Evolutionary conservation across 2,888 invertebrate species (phyloP).

Genomic region (Synergus japonicus): DNA sequence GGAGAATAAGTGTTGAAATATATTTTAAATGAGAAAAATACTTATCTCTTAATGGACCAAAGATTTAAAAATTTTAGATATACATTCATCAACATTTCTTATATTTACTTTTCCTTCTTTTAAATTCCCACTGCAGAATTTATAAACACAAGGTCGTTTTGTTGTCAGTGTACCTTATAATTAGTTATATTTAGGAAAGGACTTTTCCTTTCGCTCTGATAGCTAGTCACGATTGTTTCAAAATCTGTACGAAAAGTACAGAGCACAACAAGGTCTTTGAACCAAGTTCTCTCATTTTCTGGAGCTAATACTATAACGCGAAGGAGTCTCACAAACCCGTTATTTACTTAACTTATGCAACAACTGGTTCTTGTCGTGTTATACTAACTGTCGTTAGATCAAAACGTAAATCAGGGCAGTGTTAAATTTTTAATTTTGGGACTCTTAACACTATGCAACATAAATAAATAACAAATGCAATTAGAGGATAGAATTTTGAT

Average conservation of each 20-base stretch:
- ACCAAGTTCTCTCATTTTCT: slow-evolving; percentile 29
- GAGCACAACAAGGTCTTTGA: slow-evolving; percentile 29
- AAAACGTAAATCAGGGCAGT: not conserved
- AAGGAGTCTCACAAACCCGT: slow-evolving; percentile 14
- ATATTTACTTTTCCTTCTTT: not conserved
- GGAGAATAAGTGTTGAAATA: not conserved
- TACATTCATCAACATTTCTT: not conserved
- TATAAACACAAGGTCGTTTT: slow-evolving; percentile 13
- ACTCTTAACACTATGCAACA: no score
- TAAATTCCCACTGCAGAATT: not conserved
- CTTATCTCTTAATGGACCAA: no score
- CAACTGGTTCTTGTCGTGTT: slow-evolving; percentile 12
- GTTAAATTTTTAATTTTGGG: no score
- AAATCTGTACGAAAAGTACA: slow-evolving; percentile 9
- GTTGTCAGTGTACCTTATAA: not conserved
- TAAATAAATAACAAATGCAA: no score
- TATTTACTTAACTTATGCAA: slow-evolving; percentile 31
- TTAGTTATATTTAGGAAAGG: slow-evolving; percentile 5
- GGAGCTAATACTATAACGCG: slow-evolving; percentile 21
- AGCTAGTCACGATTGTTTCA: slow-evolving; percentile 11
- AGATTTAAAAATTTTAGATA: no score
- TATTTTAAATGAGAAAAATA: not conserved
- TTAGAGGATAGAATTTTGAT: no score
- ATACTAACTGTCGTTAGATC: slow-evolving; percentile 14
- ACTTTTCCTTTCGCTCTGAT: slow-evolving; percentile 34